Evolutionary conservation across 2,888 invertebrate genomes (phyloP), one percentile per base, ranked within the genome.

Genomic region (Sinhomidia bicolor): DNA sequence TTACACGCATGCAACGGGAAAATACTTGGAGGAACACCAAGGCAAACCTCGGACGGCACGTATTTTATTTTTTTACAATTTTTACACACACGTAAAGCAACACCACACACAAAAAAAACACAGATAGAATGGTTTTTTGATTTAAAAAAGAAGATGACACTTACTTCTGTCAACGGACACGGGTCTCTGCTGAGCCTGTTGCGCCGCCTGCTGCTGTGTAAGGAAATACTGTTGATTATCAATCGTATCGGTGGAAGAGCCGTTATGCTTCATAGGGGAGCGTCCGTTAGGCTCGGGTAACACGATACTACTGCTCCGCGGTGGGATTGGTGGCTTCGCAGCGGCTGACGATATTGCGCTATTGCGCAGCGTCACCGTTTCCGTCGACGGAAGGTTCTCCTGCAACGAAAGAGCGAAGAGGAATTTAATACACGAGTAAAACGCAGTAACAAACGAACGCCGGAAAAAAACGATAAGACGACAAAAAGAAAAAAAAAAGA

Each of bases 291-390:
- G 80, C 9, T 82, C 60, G 36, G 65, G 65, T 1, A 32, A 5
- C 20, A 90, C 87, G 76, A 91, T 91, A 57, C 90, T 90, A 14
- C 89, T 87, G 20, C 89, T 88, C 76, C 91, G 44, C n/a, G 91
- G 91, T 83, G 91, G 91, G 57, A 91, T 90, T 51, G 91, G 91
- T 20, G 91, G 91, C 65, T 91, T 91, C 23, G 86, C 78, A 62
- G 82, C 87, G 10, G 85, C 47, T 23, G 85, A 54, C 20, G 89
- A 71, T 54, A 89, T 26, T 41, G 54, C 26, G 84, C 84, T 86
- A 84, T 71, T 68, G 17, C 65, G 60, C 5, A 62, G 26, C 51
- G 41, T 14, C 3, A 44, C 74, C 17, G 71, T 10, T 17, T 32
- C 36, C 2, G 54, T 3, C 51, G 51, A 51, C 51, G 51, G n/a